Base-by-base conservation (phyloP, 1,140 invertebrate genomes). In the Chelonus insularis region DNA sequence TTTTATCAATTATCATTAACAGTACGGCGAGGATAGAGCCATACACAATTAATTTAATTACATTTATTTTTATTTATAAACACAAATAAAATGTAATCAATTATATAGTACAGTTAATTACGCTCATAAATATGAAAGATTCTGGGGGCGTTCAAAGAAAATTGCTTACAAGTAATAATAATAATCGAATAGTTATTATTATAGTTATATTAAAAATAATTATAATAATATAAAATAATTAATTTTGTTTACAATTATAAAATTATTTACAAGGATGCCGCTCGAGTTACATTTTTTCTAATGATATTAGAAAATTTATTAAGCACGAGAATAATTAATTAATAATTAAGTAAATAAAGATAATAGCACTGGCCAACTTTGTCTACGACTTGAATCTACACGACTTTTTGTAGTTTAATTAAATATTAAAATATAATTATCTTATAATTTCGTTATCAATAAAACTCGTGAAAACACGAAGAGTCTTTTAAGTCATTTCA, bases 321-420 rank as follows among this genome's bases (percentile, higher is more conserved):
- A 56, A 9, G 21, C 36, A 56, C 36, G 4, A 11, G 20, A 41
- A 39, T 20, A 56, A 56, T 56, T 56, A 56, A 54, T 54, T 12
- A 39, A 18, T 54, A 37, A 54, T 54, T 32, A 36, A 54, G 20
- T 36, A 32, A 54, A 41, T 41, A 39, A 41, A 56, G 25, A 39
- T 5, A 56, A 2, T 56, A 41, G 41, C 34, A 56, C 52, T 56
- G 52, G 52, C 52, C 52, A 56, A 41, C 36, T 56, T 56, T 56
- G 16, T 41, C 37, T 56, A 25, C 36, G 34, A 55, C 52, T 41
- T 56, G 23, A 23, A n/a, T n/a, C n/a, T 43, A 4, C 36, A 54
- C 34, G 39, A 37, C 34, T 54, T 54, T 54, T 12, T 51, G 6
- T 7, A 7, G 6, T 34, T 34, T 34, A 11, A 34, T 7, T 34